Percentiles rank a stretch among this genome's conserved stretches.
Evolutionary conservation across 1,140 invertebrate species (phyloP).

Genomic region (Drosophila melanogaster): Release_6_plus_ISO1_MT NT_033779.5:2492001-2492500

Average conservation of each 20-base stretch:
- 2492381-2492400: conserved; percentile 94
- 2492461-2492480: neutral
- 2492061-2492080: conserved; percentile 99
- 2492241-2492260: conserved; percentile 88
- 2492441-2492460: conserved; percentile 18
- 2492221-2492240: neutral
- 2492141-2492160: conserved; percentile 99
- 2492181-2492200: conserved; percentile 97
- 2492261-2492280: conserved; percentile 98
- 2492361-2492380: conserved; percentile 91
- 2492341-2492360: conserved; percentile 97
- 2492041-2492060: conserved; percentile 96
- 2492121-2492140: conserved; percentile 97
- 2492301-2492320: conserved; percentile 99
- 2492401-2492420: conserved; percentile 96
- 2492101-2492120: conserved; percentile 96
- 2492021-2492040: conserved; percentile 97
- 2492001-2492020: conserved; percentile 94
- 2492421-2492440: conserved; percentile 68
- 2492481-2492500: conserved; percentile 88
- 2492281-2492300: conserved; percentile 97
- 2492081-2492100: conserved; percentile 97
- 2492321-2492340: conserved; percentile 98
- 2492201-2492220: conserved; percentile 82
- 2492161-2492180: conserved; percentile 98